Conservation (phyloP, 2,888 invertebrate species). For the Scelioninae gen. 1 region DNA sequence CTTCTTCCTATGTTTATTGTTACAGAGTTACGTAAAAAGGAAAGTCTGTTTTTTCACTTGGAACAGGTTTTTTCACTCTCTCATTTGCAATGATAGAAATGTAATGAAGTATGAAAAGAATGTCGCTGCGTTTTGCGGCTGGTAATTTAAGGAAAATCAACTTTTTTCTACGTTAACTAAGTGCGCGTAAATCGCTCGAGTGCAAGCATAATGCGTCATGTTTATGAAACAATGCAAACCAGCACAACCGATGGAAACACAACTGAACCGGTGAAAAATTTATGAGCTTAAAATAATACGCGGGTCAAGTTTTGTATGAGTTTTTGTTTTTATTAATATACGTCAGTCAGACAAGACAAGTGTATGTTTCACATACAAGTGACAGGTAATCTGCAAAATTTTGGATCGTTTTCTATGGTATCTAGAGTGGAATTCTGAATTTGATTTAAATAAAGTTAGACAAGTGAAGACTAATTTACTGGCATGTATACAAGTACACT, state of each 20-base stretch:
- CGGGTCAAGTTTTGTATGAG: constrained; percentile 26
- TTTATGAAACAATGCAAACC: constrained; percentile 52
- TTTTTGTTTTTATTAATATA: constrained; percentile 46
- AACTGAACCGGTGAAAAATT: constrained; percentile 55
- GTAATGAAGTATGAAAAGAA: constrained; percentile 18
- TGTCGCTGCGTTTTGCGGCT: constrained; percentile 15
- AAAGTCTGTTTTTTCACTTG: background rate
- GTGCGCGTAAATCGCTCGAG: constrained; percentile 14
- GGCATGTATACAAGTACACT: too few relatives aligned
- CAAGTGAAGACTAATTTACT: background rate
- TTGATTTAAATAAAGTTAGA: constrained; percentile 18
- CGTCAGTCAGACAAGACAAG: constrained; percentile 31
- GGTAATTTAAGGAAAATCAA: constrained; percentile 40
- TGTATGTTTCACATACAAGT: constrained; percentile 31
- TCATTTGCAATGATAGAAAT: background rate
- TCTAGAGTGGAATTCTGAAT: background rate
- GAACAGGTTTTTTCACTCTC: background rate
- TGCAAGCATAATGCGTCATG: constrained; percentile 10
- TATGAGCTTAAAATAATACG: constrained; percentile 49
- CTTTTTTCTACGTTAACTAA: constrained; percentile 24
- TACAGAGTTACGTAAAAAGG: constrained; percentile 4
- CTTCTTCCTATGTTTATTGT: background rate
- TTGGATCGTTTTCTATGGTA: constrained; percentile 17
- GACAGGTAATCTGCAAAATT: constrained; percentile 44
- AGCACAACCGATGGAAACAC: constrained; percentile 11